These are phyloP conservation scores for Laticauda colubrina DNA, from an alignment of 2,113 vertebrate genomes.

Conservation along the genomic window DNA sequence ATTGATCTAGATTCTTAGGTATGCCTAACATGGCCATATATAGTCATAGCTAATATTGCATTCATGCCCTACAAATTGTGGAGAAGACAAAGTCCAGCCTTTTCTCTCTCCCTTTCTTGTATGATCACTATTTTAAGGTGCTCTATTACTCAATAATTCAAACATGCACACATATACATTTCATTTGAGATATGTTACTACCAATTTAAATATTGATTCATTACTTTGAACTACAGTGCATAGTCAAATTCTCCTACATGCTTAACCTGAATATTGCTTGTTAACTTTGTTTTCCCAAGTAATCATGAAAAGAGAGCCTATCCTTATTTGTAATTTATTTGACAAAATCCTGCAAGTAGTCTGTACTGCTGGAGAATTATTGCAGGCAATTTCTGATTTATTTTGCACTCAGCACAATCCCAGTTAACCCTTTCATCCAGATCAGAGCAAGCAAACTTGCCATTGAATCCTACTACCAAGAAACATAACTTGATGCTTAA, in stretches of 20 bases:
- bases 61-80: conserved; percentile 31
- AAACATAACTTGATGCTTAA: not conserved
- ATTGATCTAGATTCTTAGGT: conserved; percentile 29
- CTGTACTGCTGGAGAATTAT: not conserved
- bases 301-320: not conserved
- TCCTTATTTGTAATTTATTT: not conserved
- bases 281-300: not conserved
- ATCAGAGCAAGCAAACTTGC: not conserved
- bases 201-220: not conserved
- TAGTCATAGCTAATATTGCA: conserved; percentile 11
- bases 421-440: not conserved
- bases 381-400: not conserved
- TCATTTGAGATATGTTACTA: not conserved
- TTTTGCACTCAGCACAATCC: not conserved
- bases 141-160: not conserved
- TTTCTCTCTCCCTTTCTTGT: conserved; percentile 6
- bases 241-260: not conserved
- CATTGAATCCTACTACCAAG: not conserved
- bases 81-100: not conserved
- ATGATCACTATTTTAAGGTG: not conserved
- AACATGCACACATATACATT: not conserved
- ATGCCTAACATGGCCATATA: conserved; percentile 43
- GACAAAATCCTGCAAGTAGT: not conserved
- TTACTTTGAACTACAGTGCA: not conserved
- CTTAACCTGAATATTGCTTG: not conserved